These are phyloP conservation scores for Takifugu ocellatus DNA, from an alignment of 2,797 vertebrate genomes.

Conservation along the genomic window DNA sequence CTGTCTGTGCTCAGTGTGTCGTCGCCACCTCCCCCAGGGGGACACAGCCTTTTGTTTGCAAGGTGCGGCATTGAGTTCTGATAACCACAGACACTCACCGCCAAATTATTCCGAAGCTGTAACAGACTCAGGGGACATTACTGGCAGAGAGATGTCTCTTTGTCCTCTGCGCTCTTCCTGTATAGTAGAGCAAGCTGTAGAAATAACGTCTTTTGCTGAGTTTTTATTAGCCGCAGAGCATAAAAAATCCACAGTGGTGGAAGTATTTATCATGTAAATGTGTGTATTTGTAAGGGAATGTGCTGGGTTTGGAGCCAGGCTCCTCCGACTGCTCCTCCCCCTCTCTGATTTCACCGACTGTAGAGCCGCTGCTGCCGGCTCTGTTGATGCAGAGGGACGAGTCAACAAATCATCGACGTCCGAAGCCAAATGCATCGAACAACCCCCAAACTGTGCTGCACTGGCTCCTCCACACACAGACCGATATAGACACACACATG, in stretches of 20 bases:
- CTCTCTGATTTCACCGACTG: conserved; percentile 27
- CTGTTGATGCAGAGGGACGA: conserved; percentile 69
- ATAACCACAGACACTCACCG: conserved; percentile 25
- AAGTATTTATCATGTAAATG: background rate
- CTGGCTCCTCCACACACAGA: conserved; percentile 44
- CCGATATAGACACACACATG: conserved; percentile 46
- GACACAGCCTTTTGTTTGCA: conserved; percentile 31
- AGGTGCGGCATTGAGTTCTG: conserved; percentile 34
- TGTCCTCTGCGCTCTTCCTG: background rate
- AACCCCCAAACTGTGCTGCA: conserved; percentile 64
- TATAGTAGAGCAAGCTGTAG: background rate
- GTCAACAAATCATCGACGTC: conserved; percentile 73
- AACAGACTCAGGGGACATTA: conserved; percentile 10
- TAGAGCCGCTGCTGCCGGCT: conserved; percentile 54
- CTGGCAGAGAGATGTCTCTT: conserved; percentile 4
- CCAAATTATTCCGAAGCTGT: conserved; percentile 30
- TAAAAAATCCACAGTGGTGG: too few relatives aligned
- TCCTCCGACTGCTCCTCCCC: conserved; percentile 6
- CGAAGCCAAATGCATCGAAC: conserved; percentile 61
- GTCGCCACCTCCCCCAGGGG: conserved; percentile 16
- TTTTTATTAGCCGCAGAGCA: too few relatives aligned
- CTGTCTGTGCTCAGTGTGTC: conserved; percentile 44
- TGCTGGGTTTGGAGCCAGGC: conserved; percentile 14
- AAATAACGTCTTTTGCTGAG: background rate
- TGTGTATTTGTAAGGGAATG: conserved; percentile 6